Evolutionary conservation across 2,888 invertebrate genomes (phyloP), one percentile per base, ranked within the genome.

Genomic region (Dromius quadrimaculatus): DNA sequence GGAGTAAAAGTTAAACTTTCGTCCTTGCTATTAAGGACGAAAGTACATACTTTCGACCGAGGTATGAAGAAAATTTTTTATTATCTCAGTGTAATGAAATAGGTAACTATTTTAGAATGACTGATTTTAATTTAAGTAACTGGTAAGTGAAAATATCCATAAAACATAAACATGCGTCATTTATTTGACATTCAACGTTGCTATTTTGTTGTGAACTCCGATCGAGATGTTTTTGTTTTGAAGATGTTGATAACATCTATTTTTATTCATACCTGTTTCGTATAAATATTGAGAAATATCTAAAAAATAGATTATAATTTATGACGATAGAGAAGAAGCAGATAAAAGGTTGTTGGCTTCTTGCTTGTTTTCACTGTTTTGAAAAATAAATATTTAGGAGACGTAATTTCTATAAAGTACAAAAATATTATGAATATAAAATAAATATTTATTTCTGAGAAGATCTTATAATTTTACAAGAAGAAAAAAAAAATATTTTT

Each of bases 331-430:
- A 41, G 41, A 15, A 41, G 38, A 38, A 6, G 11, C 41, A 41
- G 41, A 41, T 41, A 41, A 41, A 41, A 41, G 41, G 41, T 41
- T 11, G 41, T 41, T 41, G 15, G 41, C 41, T 15, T 4, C 41
- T 41, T 2, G 11, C 13, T 41, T n/a, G n/a, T 41, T 41, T 36
- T 41, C 17, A 11, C 41, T 41, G 41, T 11, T 41, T 41, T 41
- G 15, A 6, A 15, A 41, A 41, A 15, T 41, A 41, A 41, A 41
- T 41, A 41, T n/a, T n/a, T n/a, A n/a, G n/a, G n/a, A n/a, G n/a
- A n/a, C n/a, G n/a, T n/a, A n/a, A n/a, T n/a, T n/a, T n/a, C n/a
- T n/a, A n/a, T n/a, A n/a, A n/a, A n/a, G n/a, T n/a, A n/a, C n/a
- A n/a, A n/a, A n/a, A n/a, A n/a, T n/a, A n/a, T 32, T 32, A 6